These are phyloP conservation scores for Epistrophe grossulariae DNA, from an alignment of 2,888 invertebrate genomes.

Conservation along the genomic window DNA sequence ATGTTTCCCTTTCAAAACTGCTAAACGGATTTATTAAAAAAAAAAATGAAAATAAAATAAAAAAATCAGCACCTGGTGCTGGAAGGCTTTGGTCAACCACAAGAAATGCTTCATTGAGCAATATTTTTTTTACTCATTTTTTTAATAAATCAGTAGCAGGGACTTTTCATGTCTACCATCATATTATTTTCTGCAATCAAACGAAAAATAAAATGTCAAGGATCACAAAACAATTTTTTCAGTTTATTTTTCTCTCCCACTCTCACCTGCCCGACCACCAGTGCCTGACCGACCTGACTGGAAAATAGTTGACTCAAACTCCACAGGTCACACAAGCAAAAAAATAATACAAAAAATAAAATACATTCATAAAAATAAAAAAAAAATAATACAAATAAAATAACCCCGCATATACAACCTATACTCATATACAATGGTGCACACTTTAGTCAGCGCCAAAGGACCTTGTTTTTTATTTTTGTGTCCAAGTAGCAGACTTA, in stretches of 20 bases:
- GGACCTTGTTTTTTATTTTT: conserved; percentile 38
- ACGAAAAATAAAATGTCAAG: conserved; percentile 66
- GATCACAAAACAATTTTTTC: conserved; percentile 43
- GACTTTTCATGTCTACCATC: conserved; percentile 9
- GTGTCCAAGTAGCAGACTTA: conserved; percentile 42
- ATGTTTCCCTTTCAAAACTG: conserved; percentile 1
- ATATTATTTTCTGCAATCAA: conserved; percentile 39
- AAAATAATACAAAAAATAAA: background rate
- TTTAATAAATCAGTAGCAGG: conserved; percentile 13
- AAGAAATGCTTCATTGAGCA: conserved; percentile 25
- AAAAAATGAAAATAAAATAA: too few relatives aligned
- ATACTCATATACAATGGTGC: background rate
- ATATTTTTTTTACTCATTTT: background rate
- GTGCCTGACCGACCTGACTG: conserved; percentile 28
- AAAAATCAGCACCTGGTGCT: conserved; percentile 16
- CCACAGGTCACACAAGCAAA: conserved; percentile 53
- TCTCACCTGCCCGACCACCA: conserved; percentile 27
- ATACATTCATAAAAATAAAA: background rate
- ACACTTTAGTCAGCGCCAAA: conserved; percentile 34
- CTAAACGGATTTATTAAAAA: conserved; percentile 26
- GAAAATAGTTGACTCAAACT: conserved; percentile 57
- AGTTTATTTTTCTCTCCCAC: background rate
- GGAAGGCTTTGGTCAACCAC: background rate
- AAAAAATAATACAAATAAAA: conserved; percentile 26
- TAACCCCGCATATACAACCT: background rate